Conservation (phyloP, 1,140 invertebrate genomes). For the Bemisia tabaci region DNA sequence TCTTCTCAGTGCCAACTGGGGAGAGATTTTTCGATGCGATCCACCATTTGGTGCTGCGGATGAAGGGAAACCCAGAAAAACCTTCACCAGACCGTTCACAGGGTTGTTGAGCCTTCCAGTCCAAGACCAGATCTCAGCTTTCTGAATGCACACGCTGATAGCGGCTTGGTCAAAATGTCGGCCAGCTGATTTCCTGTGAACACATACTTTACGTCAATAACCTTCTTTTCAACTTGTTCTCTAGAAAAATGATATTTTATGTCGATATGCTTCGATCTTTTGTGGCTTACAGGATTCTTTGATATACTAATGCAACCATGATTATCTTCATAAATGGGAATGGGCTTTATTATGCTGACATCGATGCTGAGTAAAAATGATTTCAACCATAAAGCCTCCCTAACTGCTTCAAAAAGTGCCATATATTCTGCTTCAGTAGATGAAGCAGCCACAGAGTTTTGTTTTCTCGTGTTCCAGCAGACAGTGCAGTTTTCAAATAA, state of each 20-base stretch:
- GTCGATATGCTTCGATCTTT: constrained; percentile 27
- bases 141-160: no score
- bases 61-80: no score
- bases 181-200: constrained; percentile 4
- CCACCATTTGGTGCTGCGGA: no score
- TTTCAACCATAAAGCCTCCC: no score
- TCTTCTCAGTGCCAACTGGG: no score
- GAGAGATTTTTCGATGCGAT: no score
- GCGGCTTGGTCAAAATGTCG: constrained; percentile 12
- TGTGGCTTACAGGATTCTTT: constrained; percentile 23
- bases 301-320: constrained; percentile 16
- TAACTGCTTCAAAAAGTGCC: no score
- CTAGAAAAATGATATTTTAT: constrained; percentile 23
- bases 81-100: no score
- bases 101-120: no score
- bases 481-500: constrained; percentile 12
- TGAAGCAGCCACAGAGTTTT: no score
- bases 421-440: no score
- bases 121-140: no score
- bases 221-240: constrained; percentile 17
- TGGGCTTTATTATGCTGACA: not conserved
- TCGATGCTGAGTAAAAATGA: constrained; percentile 16
- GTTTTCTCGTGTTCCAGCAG: constrained; percentile 16
- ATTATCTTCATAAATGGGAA: constrained; percentile 19
- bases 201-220: constrained; percentile 8